Percentiles rank a stretch among this genome's conserved stretches.
Conservation (phyloP, 2,797 vertebrate species). For the Diplodus sargus region DNA sequence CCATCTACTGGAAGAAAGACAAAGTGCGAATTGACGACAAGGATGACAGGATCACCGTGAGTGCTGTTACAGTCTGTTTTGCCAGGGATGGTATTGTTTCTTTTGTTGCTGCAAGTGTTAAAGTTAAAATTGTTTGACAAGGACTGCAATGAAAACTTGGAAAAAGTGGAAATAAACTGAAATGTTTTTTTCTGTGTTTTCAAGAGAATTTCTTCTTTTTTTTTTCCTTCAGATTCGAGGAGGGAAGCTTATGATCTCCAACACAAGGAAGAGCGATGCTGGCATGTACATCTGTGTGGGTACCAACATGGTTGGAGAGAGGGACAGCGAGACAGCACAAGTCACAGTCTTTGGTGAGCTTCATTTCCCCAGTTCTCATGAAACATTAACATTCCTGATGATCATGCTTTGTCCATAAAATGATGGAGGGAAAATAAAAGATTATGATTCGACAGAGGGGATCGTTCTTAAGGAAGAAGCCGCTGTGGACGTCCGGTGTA, state of each 20-base stretch:
- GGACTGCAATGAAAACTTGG: neutral
- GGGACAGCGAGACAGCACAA: conserved; percentile 97
- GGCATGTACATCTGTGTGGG: conserved; percentile 98
- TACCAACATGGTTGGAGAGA: conserved; percentile 98
- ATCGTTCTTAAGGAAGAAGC: neutral
- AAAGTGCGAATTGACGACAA: conserved; percentile 95
- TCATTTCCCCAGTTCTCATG: neutral
- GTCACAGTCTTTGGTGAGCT: conserved; percentile 96
- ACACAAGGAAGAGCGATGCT: conserved; percentile 94
- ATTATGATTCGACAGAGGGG: too few relatives aligned
- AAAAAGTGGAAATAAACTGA: neutral
- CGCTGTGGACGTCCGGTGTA: neutral
- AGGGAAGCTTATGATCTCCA: conserved; percentile 99
- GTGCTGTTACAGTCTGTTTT: conserved; percentile 28
- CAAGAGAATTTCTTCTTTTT: neutral
- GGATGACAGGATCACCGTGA: conserved; percentile 95
- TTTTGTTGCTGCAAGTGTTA: neutral
- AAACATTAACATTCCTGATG: neutral
- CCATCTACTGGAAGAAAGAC: conserved; percentile 99
- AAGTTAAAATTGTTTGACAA: neutral
- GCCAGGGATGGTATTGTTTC: neutral
- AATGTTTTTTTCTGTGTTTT: conserved; percentile 11
- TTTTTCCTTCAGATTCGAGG: conserved; percentile 89
- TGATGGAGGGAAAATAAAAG: neutral
- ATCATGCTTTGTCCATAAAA: neutral